phyloP scores from a whole-genome alignment of 2,888 invertebrate genomes.

The Deroplatys truncata region DNA sequence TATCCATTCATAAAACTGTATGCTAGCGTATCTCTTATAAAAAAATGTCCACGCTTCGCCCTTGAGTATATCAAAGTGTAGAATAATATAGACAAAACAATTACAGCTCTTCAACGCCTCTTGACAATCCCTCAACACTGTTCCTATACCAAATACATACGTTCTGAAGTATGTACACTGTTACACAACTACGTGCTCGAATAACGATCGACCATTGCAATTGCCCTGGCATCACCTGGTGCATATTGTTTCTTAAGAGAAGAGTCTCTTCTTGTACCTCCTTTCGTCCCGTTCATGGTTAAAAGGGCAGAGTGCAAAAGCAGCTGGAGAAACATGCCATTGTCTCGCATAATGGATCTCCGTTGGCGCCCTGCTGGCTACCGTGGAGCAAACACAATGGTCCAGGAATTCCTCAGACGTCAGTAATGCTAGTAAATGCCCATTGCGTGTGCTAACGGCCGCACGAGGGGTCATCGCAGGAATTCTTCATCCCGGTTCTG shows the following conservation, averaged over 20 bases:
- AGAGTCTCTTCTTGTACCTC: background rate
- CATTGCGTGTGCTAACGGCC: background rate
- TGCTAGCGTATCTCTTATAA: too few species aligned
- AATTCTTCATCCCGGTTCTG: background rate
- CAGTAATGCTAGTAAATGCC: background rate
- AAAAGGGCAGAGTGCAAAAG: background rate
- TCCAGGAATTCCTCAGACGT: background rate
- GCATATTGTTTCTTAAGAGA: background rate
- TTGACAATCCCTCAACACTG: too few species aligned
- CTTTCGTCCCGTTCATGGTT: background rate
- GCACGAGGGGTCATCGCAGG: background rate
- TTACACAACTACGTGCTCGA: background rate
- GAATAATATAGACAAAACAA: too few species aligned
- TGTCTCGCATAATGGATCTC: background rate
- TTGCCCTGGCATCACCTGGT: background rate
- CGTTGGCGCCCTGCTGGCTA: background rate
- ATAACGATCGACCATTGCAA: background rate
- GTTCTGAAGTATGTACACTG: too few species aligned
- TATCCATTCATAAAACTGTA: too few species aligned
- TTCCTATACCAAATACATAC: too few species aligned
- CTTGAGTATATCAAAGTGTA: too few species aligned
- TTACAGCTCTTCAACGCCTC: too few species aligned
- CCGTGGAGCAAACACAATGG: background rate
- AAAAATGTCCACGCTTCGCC: too few species aligned
- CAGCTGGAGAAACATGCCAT: background rate